Conservation (phyloP, 2,113 vertebrate genomes). For the Podarcis raffonei region DNA sequence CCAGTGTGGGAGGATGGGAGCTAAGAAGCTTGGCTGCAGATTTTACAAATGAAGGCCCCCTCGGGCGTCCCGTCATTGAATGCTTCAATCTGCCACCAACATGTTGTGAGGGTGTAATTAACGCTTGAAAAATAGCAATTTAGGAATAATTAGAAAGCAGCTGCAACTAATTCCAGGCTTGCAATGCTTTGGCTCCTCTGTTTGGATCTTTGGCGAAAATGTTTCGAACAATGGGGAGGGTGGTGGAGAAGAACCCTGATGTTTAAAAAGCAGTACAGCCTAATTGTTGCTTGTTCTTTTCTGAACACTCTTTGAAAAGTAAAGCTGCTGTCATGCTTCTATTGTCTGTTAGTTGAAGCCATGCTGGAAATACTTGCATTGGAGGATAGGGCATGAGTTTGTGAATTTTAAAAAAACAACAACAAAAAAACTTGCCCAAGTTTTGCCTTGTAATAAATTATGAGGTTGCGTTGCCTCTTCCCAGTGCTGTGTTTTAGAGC, state of each 20-base stretch:
- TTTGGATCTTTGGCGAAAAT: neutral
- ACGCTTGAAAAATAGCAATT: neutral
- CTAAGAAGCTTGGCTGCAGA: neutral
- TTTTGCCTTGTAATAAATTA: neutral
- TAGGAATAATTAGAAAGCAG: slow-evolving; percentile 29
- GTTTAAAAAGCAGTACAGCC: neutral
- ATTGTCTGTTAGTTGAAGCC: neutral
- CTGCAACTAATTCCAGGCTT: neutral
- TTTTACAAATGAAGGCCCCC: neutral
- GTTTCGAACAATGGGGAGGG: neutral
- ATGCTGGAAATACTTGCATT: neutral
- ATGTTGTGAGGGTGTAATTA: slow-evolving; percentile 6
- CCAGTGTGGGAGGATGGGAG: neutral
- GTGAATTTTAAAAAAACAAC: neutral
- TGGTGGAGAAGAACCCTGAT: neutral
- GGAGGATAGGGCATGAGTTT: neutral
- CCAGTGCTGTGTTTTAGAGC: neutral
- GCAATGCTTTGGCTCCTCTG: neutral
- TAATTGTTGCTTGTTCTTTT: slow-evolving; percentile 6
- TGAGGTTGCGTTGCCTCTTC: neutral
- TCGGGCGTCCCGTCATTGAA: neutral
- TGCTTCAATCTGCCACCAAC: slow-evolving; percentile 4
- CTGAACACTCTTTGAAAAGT: neutral
- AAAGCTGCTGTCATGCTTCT: neutral
- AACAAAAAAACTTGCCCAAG: too few species aligned